Evolutionary conservation across 2,113 vertebrate genomes (phyloP).

Genomic region (Todiramphus chloris): DNA sequence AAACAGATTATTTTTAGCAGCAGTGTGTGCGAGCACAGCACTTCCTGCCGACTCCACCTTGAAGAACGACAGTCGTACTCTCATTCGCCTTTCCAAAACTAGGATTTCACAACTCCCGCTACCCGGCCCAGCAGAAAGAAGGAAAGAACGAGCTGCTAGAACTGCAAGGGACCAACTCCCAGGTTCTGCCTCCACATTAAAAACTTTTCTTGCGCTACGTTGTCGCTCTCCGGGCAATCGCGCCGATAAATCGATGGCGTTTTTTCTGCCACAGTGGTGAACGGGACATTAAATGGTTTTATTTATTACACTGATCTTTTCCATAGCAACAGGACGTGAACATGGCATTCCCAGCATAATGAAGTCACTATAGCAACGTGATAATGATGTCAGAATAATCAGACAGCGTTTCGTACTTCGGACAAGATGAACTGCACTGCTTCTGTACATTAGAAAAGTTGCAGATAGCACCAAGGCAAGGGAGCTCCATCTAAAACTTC

Average conservation of each 20-base stretch:
- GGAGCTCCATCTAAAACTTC: background rate
- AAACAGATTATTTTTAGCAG: slow-evolving; percentile 65
- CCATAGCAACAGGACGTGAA: slow-evolving; percentile 36
- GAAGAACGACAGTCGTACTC: background rate
- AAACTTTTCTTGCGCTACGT: background rate
- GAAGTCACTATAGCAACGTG: slow-evolving; percentile 25
- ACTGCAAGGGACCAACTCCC: background rate
- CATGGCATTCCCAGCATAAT: slow-evolving; percentile 9
- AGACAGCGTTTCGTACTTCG: background rate
- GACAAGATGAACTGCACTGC: background rate
- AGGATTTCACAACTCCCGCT: slow-evolving; percentile 50
- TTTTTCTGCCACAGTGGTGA: background rate
- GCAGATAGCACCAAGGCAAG: background rate
- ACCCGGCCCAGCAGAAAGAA: background rate
- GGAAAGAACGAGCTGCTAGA: background rate
- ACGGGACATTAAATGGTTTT: slow-evolving; percentile 18
- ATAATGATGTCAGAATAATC: slow-evolving; percentile 47
- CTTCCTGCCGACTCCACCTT: slow-evolving; percentile 69
- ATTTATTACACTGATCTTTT: slow-evolving; percentile 35
- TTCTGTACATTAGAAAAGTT: background rate
- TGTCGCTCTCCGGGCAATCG: background rate
- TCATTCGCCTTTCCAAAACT: background rate
- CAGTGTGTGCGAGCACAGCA: background rate
- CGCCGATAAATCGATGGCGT: background rate
- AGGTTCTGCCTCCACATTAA: background rate